Base-by-base conservation (phyloP, 2,113 vertebrate species). In the Hiodon tergisus region DNA sequence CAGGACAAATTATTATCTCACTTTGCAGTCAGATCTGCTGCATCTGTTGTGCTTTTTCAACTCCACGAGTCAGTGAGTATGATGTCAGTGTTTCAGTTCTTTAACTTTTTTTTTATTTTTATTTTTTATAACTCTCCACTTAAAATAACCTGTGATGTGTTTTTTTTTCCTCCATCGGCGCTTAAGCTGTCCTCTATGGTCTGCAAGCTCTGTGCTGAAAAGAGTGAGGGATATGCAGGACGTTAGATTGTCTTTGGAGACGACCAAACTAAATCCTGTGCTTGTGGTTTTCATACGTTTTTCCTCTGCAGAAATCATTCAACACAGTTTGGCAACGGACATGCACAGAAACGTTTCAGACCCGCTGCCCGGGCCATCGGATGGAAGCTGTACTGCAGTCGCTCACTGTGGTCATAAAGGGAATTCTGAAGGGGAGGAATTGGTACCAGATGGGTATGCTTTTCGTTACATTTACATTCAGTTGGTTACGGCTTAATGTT, bases 1-100 rank as follows among this genome's bases (percentile, higher is more conserved):
- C 31, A 77, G 0, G 92, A 97, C 71, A 89, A 75, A 60, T 81
- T 96, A 14, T 63, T 94, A 6, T 87, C 91, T 78, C 93, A 97
- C 82, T 85, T 94, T 81, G 90, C 95, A 69, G 89, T 93, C 1
- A 93, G 92, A 82, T 88, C 84, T 67, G 87, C 88, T 2, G 91
- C 92, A 0, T 70, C 85, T 2, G 87, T 89, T 67, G 84, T 95
- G 5, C 82, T 87, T 80, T 90, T 92, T 81, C 88, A 93, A 6
- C 81, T 97, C 58, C 85, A 73, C 46, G 82, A 85, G 67, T 86
- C 89, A 81, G 94, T 95, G 69, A 93, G 93, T 90, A n/a, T 47
- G 7, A 17, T 68, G 2, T 67, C 17, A 7, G 17, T 10, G 16
- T 48, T 46, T 10, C 14, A 67, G 13, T 14, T 47, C n/a, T 63